These are phyloP conservation scores for Lepidochrysops patricia DNA, from an alignment of 2,888 invertebrate genomes.

Conservation along the genomic window DNA sequence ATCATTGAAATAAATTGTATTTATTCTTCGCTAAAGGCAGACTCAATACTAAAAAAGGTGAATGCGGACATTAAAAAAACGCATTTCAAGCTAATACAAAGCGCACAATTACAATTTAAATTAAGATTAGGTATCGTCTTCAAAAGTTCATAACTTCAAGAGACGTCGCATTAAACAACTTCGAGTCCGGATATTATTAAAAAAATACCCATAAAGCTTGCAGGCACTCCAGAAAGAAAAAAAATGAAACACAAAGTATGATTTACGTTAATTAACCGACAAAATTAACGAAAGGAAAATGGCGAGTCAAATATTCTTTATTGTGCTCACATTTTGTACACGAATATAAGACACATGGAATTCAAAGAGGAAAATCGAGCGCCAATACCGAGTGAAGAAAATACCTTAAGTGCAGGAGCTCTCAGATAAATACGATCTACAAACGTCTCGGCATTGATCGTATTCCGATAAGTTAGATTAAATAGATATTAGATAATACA, in stretches of 20 bases:
- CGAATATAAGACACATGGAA: background rate
- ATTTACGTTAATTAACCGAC: background rate
- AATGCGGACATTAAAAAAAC: background rate
- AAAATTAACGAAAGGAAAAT: background rate
- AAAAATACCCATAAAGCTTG: background rate
- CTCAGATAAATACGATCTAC: constrained; percentile 7
- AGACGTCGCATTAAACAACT: background rate
- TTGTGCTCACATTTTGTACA: background rate
- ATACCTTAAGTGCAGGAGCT: constrained; percentile 5
- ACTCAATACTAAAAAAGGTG: background rate
- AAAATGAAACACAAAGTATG: background rate
- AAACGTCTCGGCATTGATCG: background rate
- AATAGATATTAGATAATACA: constrained; percentile 9
- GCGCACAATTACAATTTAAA: background rate
- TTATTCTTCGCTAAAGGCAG: background rate
- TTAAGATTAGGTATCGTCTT: background rate
- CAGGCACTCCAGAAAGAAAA: background rate
- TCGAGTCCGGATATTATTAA: background rate
- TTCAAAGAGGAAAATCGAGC: background rate
- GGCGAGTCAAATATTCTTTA: background rate
- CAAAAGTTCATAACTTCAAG: background rate
- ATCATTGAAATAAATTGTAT: background rate
- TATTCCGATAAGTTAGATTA: constrained; percentile 7
- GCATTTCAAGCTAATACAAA: background rate
- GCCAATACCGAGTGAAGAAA: background rate